phyloP scores from a whole-genome alignment of 2,888 invertebrate species.

The Sinelater perroti region DNA sequence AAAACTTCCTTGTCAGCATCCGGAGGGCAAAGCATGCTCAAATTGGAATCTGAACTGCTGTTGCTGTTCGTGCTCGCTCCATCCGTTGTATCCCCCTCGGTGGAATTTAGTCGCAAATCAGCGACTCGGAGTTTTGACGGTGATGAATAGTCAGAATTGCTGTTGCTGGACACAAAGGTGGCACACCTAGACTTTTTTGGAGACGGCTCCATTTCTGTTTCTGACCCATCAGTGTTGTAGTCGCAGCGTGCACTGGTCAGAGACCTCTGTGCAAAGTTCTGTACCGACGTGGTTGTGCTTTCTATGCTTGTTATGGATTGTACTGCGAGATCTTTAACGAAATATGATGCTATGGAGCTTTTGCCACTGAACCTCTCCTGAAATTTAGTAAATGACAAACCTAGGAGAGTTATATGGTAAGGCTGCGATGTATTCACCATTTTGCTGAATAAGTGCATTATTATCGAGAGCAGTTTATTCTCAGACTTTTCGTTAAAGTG shows the following conservation, averaged over 20 bases:
- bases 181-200: slow-evolving; percentile 74
- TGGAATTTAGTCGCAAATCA: slow-evolving; percentile 72
- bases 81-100: slow-evolving; percentile 61
- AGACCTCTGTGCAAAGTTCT: background rate
- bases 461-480: slow-evolving; percentile 72
- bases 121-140: slow-evolving; percentile 76
- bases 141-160: slow-evolving; percentile 67
- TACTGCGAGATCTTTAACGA: slow-evolving; percentile 80
- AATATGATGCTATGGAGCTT: slow-evolving; percentile 77
- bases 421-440: slow-evolving; percentile 76
- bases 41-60: slow-evolving; percentile 36
- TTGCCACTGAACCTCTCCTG: slow-evolving; percentile 74
- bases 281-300: slow-evolving; percentile 58
- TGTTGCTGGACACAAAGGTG: slow-evolving; percentile 62
- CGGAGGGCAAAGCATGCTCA: slow-evolving; percentile 65
- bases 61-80: background rate
- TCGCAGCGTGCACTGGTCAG: slow-evolving; percentile 45
- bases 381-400: slow-evolving; percentile 84
- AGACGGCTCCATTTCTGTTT: slow-evolving; percentile 76
- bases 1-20: slow-evolving; percentile 75
- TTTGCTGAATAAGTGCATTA: slow-evolving; percentile 80
- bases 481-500: slow-evolving; percentile 64
- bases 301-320: slow-evolving; percentile 77
- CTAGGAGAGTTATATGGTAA: slow-evolving; percentile 81
- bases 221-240: slow-evolving; percentile 69